Base-by-base conservation (phyloP, 2,113 vertebrate species). In the Rattus rattus region DNA sequence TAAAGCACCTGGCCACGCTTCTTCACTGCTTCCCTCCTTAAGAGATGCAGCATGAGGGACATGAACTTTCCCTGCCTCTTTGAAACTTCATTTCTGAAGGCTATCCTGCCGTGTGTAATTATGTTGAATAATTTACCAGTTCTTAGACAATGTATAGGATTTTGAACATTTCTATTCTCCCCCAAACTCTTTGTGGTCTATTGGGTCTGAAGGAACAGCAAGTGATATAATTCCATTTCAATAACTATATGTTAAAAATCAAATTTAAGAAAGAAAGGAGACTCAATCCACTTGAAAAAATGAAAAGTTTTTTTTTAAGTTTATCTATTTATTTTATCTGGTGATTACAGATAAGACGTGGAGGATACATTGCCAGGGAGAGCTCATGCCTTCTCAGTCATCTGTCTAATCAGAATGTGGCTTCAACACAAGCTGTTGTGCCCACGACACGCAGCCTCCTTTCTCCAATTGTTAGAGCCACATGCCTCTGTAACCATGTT, bases 361-460 rank as follows among this genome's bases (percentile, higher is more conserved):
- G 30, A 61, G 16, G 76, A 39, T 16, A 39, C 11, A 70, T 5
- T 36, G 17, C 56, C 69, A 65, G 59, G 43, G 1, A 36, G 75
- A 4, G n/a, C 69, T 73, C 49, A 47, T 10, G 49, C 11, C 56
- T 30, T 39, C 54, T 69, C 20, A 59, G 9, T 13, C 33, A 24
- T n/a, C 3, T n/a, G 47, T 83, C 22, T 79, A 65, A 36, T 28
- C 13, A 85, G 70, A 85, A 47, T 47, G 28, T 28, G 39, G n/a
- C 26, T 3, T 19, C 24, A n/a, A 54, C 5, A 14, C 36, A 26
- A 26, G 19, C 7, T 5, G 0, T 6, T n/a, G n/a, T 61, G 28
- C 26, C 33, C 19, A 28, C n/a, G n/a, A n/a, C n/a, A n/a, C 43
- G 43, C 6, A 43, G 20, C 13, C 11, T 67, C 9, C 43, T 56